Percentiles rank a stretch among this genome's conserved stretches.
Evolutionary conservation across 2,113 vertebrate species (phyloP).

Genomic region (Mustelus asterias): DNA sequence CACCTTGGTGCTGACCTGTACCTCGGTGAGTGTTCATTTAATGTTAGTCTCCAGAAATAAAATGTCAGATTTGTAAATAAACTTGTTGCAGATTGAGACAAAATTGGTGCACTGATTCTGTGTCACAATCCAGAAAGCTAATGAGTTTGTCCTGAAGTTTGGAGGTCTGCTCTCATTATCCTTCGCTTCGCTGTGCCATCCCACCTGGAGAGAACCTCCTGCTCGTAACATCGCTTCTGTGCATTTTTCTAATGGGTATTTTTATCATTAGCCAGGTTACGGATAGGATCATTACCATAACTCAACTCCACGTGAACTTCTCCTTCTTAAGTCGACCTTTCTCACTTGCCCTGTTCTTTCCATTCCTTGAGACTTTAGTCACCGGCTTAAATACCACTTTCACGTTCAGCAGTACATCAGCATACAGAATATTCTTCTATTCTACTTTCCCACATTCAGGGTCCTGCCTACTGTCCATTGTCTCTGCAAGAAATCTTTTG

Average conservation of each 20-base stretch:
- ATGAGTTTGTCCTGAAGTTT: neutral
- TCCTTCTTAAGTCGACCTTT: neutral
- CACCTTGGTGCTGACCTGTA: neutral
- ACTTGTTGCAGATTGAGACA: neutral
- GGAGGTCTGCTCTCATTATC: neutral
- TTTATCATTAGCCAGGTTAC: neutral
- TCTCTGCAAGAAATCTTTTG: neutral
- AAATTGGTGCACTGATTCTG: neutral
- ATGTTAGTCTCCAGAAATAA: neutral
- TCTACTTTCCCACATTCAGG: neutral
- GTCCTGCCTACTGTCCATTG: neutral
- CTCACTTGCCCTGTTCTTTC: neutral
- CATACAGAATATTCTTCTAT: neutral
- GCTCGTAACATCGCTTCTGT: neutral
- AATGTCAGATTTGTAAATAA: conserved; percentile 4
- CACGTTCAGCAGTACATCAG: neutral
- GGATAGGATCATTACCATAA: neutral
- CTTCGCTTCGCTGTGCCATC: neutral
- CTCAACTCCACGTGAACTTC: neutral
- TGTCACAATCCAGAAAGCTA: neutral
- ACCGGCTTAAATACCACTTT: neutral
- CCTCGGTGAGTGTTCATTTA: neutral
- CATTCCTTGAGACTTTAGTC: neutral
- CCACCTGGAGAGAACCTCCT: conserved; percentile 2
- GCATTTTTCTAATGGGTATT: neutral